Evolutionary conservation across 2,797 vertebrate genomes (phyloP).

Genomic region (Melanotaenia pygmaea): DNA sequence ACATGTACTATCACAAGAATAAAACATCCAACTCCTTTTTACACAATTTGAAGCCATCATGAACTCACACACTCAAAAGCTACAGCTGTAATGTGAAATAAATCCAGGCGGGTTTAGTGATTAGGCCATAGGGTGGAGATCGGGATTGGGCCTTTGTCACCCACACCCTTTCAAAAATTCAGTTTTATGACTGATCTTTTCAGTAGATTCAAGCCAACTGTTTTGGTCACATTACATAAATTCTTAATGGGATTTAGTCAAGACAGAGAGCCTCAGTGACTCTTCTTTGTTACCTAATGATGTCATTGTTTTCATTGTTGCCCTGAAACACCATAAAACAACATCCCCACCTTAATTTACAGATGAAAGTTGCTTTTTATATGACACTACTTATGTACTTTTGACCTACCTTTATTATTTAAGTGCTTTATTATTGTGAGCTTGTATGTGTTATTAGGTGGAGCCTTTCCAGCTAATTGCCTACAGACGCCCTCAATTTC

Average conservation of each 20-base stretch:
- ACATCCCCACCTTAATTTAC: background rate
- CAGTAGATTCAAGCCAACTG: slow-evolving; percentile 19
- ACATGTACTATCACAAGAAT: background rate
- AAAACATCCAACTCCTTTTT: background rate
- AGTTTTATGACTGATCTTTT: slow-evolving; percentile 7
- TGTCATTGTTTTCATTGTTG: slow-evolving; percentile 48
- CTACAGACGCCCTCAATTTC: no score
- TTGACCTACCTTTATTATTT: background rate
- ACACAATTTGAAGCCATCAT: background rate
- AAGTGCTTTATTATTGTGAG: slow-evolving; percentile 9
- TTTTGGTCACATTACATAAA: slow-evolving; percentile 34
- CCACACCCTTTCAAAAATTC: slow-evolving; percentile 31
- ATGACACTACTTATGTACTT: background rate
- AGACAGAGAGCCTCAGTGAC: slow-evolving; percentile 13
- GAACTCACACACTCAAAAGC: slow-evolving; percentile 1
- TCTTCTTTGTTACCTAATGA: slow-evolving; percentile 32
- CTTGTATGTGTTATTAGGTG: background rate
- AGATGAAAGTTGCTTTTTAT: background rate
- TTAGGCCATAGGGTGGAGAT: slow-evolving; percentile 3
- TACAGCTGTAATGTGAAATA: slow-evolving; percentile 5
- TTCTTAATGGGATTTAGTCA: slow-evolving; percentile 20
- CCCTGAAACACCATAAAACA: slow-evolving; percentile 32
- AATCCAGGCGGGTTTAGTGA: background rate
- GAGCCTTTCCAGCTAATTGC: background rate
- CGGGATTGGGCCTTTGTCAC: slow-evolving; percentile 8